Base-by-base conservation (phyloP, 2,797 vertebrate genomes). In the Spatula versicolor region DNA sequence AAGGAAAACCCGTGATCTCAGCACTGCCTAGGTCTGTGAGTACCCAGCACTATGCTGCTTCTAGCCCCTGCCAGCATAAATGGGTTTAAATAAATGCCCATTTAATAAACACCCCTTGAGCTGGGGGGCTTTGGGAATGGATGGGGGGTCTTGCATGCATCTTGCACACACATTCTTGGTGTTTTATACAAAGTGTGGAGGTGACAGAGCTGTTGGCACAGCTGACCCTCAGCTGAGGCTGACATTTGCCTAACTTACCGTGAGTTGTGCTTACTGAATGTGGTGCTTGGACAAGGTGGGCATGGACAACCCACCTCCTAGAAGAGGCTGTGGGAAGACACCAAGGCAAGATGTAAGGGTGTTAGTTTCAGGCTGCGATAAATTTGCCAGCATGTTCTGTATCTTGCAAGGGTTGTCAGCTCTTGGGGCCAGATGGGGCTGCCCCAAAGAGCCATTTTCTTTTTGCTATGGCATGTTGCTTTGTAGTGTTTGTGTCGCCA, bases 1-100 rank as follows among this genome's bases (percentile, higher is more conserved):
- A 13, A 11, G 17, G 2, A 21, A 21, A 6, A 30, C 23, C 23
- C 3, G 0, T 0, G 1, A 11, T 21, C 54, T 52, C 45, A 1
- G 52, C n/a, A 1, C 37, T 19, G 43, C 45, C 10, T 20, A 16
- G n/a, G 62, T n/a, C 19, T 13, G 28, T 0, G 4, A 25, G 13
- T 3, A 31, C 33, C 62, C n/a, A 25, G 69, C 39, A 68, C 13
- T 25, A 9, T 7, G 13, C 30, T 14, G 15, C 15, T 39, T 52
- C 28, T 16, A 52, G 28, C 46, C 20, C 46, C 62, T 25, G 23
- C 30, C 35, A 7, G 3, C 13, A 6, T 2, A 10, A 35, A n/a
- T 6, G 26, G 50, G 10, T 19, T n/a, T 8, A 1, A n/a, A 48
- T 48, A 48, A 48, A 48, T 23, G 46, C 46, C 9, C 9, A 15